Evolutionary conservation across 2,888 invertebrate species (phyloP).

Genomic region (Cosmia pyralina): DNA sequence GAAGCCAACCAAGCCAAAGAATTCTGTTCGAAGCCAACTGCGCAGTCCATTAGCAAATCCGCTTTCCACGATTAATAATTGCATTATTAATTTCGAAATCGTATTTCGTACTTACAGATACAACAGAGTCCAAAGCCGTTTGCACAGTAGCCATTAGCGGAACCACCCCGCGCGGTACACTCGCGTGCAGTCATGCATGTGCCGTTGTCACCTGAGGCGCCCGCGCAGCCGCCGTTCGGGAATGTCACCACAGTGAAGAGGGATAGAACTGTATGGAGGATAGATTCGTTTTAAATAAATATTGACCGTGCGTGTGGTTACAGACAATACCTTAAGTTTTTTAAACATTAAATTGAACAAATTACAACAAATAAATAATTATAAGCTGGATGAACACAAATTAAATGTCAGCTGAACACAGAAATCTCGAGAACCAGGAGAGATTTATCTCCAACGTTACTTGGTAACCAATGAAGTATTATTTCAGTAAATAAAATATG

Average conservation of each 20-base stretch:
- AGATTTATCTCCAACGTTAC: not conserved
- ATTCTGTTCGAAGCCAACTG: not conserved
- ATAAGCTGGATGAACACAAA: not conserved
- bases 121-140: constrained; percentile 94
- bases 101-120: constrained; percentile 90
- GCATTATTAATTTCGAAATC: too few species aligned
- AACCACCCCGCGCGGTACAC: constrained; percentile 93
- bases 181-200: constrained; percentile 94
- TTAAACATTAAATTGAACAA: too few species aligned
- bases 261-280: constrained; percentile 92
- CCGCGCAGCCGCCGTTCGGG: constrained; percentile 93
- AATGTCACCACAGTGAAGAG: constrained; percentile 95
- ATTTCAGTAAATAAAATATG: not conserved
- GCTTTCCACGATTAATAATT: not conserved
- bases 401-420: not conserved
- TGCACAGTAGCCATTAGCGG: constrained; percentile 94
- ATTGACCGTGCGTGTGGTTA: too few species aligned
- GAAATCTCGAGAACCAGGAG: not conserved
- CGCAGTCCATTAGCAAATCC: not conserved
- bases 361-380: not conserved
- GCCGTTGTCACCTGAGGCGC: constrained; percentile 94
- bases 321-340: too few species aligned
- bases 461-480: not conserved
- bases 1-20: too few species aligned
- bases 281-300: not conserved